Evolutionary conservation across 2,113 vertebrate species (phyloP).

Genomic region (Harpagus bidentatus): DNA sequence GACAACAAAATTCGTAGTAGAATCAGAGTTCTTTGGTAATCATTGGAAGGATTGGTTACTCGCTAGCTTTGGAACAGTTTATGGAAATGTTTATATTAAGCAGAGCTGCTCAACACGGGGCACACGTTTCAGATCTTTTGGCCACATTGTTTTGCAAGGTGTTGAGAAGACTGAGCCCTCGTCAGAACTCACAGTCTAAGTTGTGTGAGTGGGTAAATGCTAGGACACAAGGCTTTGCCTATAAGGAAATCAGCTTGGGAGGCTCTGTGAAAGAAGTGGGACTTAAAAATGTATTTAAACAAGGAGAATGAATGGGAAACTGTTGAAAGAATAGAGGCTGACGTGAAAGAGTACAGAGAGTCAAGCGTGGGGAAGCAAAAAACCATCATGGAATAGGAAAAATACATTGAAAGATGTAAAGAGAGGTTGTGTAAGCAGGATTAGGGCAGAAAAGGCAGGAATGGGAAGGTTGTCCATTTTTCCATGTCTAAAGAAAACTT

Average conservation of each 20-base stretch:
- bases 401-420: background rate
- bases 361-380: background rate
- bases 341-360: background rate
- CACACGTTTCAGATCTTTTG: background rate
- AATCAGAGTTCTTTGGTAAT: background rate
- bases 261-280: background rate
- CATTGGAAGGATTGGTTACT: background rate
- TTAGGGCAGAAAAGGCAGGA: background rate
- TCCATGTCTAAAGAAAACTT: background rate
- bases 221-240: background rate
- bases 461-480: background rate
- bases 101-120: background rate
- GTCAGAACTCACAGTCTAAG: fast-evolving
- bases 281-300: background rate
- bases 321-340: background rate
- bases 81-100: background rate
- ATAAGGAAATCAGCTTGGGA: background rate
- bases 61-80: background rate
- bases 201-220: background rate
- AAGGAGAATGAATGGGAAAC: background rate
- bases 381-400: background rate
- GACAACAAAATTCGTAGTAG: background rate
- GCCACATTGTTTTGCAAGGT: background rate
- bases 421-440: background rate
- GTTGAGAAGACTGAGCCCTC: background rate